phyloP scores from a whole-genome alignment of 2,113 vertebrate species.

The Tragelaphus imberbis region DNA sequence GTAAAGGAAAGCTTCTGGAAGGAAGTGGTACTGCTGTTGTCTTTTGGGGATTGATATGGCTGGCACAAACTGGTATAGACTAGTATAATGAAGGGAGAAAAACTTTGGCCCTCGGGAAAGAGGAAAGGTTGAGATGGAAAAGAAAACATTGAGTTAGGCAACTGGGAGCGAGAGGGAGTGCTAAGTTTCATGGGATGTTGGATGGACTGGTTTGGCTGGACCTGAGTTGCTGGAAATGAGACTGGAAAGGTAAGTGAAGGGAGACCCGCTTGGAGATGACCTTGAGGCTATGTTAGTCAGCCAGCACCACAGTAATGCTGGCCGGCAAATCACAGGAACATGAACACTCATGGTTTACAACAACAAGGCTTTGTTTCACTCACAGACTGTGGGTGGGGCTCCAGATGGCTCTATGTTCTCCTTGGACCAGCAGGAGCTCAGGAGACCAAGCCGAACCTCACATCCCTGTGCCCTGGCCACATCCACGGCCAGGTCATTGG shows the following conservation, averaged over 20 bases:
- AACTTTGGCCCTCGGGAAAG: neutral
- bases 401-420: neutral
- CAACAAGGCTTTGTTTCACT: constrained; percentile 12
- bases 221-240: neutral
- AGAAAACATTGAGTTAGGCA: neutral
- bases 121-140: neutral
- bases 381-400: neutral
- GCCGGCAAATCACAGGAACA: neutral
- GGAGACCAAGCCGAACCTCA: neutral
- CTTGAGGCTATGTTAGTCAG: constrained; percentile 17
- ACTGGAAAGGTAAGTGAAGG: neutral
- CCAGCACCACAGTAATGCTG: neutral
- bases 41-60: neutral
- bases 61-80: neutral
- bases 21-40: neutral
- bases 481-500: neutral
- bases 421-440: neutral
- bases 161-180: neutral
- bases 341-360: neutral
- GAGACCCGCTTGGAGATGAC: neutral
- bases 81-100: neutral
- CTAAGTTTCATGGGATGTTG: neutral
- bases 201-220: constrained; percentile 15
- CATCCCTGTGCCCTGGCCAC: neutral
- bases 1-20: neutral